A percentile compares a stretch with the other conserved stretches of the same genome.
Conservation (phyloP, 2,113 vertebrate genomes). For the Lepus americanus region DNA sequence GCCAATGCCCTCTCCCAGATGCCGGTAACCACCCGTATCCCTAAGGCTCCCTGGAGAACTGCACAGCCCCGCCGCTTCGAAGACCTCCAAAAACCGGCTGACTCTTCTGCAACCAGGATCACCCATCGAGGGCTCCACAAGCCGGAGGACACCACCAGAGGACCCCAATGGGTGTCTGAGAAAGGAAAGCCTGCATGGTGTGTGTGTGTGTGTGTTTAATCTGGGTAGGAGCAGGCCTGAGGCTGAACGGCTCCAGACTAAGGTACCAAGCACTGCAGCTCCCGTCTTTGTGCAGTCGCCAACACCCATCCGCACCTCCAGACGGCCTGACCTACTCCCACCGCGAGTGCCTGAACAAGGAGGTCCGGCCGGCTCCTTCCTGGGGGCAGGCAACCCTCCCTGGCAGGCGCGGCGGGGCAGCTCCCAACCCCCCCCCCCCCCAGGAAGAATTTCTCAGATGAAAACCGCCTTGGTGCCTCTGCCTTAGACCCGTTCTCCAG, state of each 20-base stretch:
- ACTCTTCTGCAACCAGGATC: not conserved
- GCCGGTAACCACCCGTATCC: conserved; percentile 43
- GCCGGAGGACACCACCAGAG: not conserved
- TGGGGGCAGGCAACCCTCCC: not conserved
- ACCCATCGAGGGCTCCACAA: not conserved
- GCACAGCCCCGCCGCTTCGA: too few relatives aligned
- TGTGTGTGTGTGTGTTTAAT: conserved; percentile 51
- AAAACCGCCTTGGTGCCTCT: not conserved
- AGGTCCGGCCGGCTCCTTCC: not conserved
- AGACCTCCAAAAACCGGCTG: not conserved
- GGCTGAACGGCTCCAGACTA: not conserved
- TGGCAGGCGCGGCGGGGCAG: not conserved
- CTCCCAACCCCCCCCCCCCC: not conserved
- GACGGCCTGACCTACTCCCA: not conserved
- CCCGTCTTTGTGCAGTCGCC: conserved; percentile 59
- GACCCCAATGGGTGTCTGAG: not conserved
- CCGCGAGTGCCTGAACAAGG: not conserved
- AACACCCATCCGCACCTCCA: conserved; percentile 1
- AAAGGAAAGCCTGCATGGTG: not conserved
- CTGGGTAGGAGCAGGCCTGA: not conserved
- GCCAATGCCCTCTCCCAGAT: conserved; percentile 10
- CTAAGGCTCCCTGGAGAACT: not conserved
- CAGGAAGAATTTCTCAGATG: not conserved
- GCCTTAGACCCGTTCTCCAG: not conserved
- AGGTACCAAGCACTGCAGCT: not conserved